phyloP scores from a whole-genome alignment of 53 echinoderm and acorn worm genomes.

The Holothuria leucospilota region DNA sequence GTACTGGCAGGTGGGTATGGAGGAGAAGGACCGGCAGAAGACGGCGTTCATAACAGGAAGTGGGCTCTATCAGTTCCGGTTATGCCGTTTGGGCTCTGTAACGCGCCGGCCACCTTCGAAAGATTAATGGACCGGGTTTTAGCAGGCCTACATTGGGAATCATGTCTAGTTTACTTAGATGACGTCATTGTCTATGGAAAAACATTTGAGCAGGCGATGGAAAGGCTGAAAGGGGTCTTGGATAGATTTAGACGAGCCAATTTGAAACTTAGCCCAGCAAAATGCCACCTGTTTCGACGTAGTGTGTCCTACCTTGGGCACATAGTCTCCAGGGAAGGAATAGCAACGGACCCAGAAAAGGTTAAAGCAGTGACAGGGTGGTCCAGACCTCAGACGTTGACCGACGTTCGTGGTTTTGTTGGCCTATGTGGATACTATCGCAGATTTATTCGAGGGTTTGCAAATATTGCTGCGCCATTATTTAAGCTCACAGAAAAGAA shows the following conservation, averaged over 20 bases:
- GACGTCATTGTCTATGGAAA: slow-evolving; percentile 32
- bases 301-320: slow-evolving; percentile 53
- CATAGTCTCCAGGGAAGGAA: slow-evolving; percentile 49
- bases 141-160: slow-evolving; percentile 48
- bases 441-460: too few relatives aligned
- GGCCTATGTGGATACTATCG: slow-evolving; percentile 35
- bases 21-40: slow-evolving; percentile 47
- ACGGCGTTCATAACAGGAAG: slow-evolving; percentile 60
- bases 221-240: slow-evolving; percentile 39
- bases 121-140: slow-evolving; percentile 58
- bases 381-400: neutral
- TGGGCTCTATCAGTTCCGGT: slow-evolving; percentile 44
- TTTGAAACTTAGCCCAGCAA: slow-evolving; percentile 55
- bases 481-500: too few relatives aligned
- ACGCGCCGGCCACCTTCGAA: slow-evolving; percentile 8
- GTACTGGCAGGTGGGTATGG: slow-evolving; percentile 54
- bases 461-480: too few relatives aligned
- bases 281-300: slow-evolving; percentile 44
- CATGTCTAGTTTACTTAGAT: slow-evolving; percentile 38
- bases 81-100: too few relatives aligned
- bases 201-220: slow-evolving; percentile 58
- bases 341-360: slow-evolving; percentile 50
- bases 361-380: slow-evolving; percentile 42
- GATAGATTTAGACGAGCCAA: slow-evolving; percentile 11
- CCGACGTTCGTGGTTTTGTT: neutral